Conservation (phyloP, 2,888 invertebrate species). For the Drosophila seclusa region DNA sequence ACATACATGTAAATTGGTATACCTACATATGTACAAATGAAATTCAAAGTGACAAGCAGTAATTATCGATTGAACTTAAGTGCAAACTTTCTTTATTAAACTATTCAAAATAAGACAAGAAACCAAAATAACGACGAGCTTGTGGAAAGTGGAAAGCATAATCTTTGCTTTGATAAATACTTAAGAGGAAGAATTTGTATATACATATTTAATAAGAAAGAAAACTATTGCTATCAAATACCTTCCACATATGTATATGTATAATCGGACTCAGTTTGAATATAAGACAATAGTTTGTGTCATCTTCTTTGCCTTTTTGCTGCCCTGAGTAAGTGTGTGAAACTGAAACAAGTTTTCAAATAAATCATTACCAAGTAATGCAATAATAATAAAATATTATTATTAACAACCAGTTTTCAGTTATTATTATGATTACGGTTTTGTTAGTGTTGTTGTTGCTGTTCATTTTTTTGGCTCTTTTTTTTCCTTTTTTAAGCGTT, state of each 20-base stretch:
- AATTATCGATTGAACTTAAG: background rate
- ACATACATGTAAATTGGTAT: background rate
- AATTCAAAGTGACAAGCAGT: background rate
- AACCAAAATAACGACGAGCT: background rate
- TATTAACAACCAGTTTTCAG: conserved; percentile 73
- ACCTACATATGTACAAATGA: background rate
- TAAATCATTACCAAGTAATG: conserved; percentile 76
- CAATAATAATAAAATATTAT: conserved; percentile 76
- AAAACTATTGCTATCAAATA: background rate
- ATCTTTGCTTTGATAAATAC: background rate
- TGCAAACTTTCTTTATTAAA: background rate
- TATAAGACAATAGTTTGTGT: conserved; percentile 2
- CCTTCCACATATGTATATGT: background rate
- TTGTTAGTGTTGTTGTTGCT: conserved; percentile 44
- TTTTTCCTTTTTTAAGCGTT: conserved; percentile 31
- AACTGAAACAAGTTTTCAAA: conserved; percentile 55
- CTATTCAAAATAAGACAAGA: background rate
- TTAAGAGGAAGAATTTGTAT: background rate
- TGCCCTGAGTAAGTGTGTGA: conserved; percentile 14
- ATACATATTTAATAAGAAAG: background rate
- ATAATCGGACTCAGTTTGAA: conserved; percentile 5
- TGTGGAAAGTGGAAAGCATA: background rate
- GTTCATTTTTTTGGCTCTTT: conserved; percentile 22
- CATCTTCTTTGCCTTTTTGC: background rate
- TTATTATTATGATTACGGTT: conserved; percentile 65